phyloP scores from a whole-genome alignment of 2,888 invertebrate genomes.

The Tenthredo amoena region DNA sequence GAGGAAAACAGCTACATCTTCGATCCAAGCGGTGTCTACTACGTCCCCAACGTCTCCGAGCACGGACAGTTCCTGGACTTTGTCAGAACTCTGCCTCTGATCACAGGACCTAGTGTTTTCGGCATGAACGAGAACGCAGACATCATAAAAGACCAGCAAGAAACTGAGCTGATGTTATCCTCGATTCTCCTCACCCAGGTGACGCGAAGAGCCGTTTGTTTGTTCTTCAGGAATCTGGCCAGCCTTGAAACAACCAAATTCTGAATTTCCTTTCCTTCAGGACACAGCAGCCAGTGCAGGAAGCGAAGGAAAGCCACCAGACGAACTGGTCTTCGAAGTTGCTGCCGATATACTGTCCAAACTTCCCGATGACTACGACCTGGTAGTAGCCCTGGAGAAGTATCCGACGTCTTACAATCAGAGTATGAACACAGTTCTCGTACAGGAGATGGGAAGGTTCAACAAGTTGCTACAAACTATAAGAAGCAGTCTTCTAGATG shows the following conservation, averaged over 20 bases:
- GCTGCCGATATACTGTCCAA: constrained; percentile 89
- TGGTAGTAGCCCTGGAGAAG: constrained; percentile 84
- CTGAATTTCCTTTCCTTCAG: constrained; percentile 74
- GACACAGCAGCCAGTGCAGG: constrained; percentile 82
- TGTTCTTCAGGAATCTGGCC: not conserved
- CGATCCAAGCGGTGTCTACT: constrained; percentile 82
- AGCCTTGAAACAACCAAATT: not conserved
- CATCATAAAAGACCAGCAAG: constrained; percentile 94
- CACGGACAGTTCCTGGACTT: constrained; percentile 86
- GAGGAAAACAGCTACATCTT: constrained; percentile 77
- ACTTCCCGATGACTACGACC: constrained; percentile 86
- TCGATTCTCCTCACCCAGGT: constrained; percentile 91
- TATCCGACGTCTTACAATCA: constrained; percentile 89
- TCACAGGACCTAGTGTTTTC: constrained; percentile 90
- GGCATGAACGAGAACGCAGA: constrained; percentile 96
- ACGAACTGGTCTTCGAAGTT: constrained; percentile 89
- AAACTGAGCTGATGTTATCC: constrained; percentile 87
- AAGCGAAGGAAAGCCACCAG: constrained; percentile 83
- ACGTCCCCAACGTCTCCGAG: constrained; percentile 86
- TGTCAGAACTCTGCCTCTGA: constrained; percentile 86
- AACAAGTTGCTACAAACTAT: constrained; percentile 88
- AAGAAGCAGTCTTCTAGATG: constrained; percentile 86
- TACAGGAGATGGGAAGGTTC: constrained; percentile 91
- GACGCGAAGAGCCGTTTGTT: not conserved
- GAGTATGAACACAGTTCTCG: constrained; percentile 96